These are phyloP conservation scores for Lepidochrysops patricia DNA, from an alignment of 2,888 invertebrate genomes.

Conservation along the genomic window DNA sequence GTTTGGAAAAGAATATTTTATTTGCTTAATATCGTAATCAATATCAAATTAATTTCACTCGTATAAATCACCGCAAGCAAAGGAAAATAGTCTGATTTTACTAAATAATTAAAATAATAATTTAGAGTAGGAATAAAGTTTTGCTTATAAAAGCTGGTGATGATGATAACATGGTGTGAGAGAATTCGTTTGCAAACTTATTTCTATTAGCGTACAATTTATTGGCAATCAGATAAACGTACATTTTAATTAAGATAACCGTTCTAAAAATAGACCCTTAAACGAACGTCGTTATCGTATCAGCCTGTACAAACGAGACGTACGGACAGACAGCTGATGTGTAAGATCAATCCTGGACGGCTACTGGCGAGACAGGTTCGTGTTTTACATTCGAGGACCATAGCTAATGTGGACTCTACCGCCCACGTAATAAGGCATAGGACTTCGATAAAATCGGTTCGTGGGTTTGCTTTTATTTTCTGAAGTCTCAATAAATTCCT, in stretches of 20 bases:
- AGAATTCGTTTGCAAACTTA: not conserved
- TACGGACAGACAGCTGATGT: slow-evolving; percentile 62
- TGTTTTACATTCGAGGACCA: slow-evolving; percentile 22
- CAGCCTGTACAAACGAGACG: slow-evolving; percentile 36
- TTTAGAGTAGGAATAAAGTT: too few relatives aligned
- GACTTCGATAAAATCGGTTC: not conserved
- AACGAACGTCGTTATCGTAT: slow-evolving; percentile 25
- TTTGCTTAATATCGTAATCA: not conserved
- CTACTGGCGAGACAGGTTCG: slow-evolving; percentile 43
- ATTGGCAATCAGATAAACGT: slow-evolving; percentile 2
- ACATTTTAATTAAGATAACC: slow-evolving; percentile 21
- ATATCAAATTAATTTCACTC: too few relatives aligned
- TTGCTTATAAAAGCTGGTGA: not conserved
- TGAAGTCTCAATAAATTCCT: slow-evolving; percentile 67
- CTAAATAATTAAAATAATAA: too few relatives aligned
- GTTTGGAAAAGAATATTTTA: not conserved
- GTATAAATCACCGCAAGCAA: too few relatives aligned
- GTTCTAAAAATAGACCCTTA: slow-evolving; percentile 18
- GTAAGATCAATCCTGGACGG: slow-evolving; percentile 53
- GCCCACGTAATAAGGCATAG: not conserved
- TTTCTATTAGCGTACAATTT: not conserved
- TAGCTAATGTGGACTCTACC: slow-evolving; percentile 9
- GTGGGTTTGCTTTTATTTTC: slow-evolving; percentile 47
- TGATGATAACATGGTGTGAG: not conserved
- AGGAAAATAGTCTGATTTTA: too few relatives aligned